These are phyloP conservation scores for Drosophila meridiana DNA, from an alignment of 2,888 invertebrate species.

Conservation along the genomic window DNA sequence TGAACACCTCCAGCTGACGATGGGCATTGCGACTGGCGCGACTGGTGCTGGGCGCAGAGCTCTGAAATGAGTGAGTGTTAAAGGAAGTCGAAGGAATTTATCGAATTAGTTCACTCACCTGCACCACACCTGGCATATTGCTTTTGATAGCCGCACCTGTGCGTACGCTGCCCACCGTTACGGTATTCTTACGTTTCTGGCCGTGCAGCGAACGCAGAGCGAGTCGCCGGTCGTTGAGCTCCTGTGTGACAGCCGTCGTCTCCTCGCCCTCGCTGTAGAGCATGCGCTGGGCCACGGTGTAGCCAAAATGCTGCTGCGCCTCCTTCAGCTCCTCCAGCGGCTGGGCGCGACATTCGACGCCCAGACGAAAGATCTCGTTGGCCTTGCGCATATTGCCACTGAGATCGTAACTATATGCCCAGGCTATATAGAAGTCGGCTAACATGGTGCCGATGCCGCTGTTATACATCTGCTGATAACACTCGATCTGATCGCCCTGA, in stretches of 20 bases:
- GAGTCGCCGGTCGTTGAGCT: slow-evolving; percentile 89
- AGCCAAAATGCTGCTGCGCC: slow-evolving; percentile 89
- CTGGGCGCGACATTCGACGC: slow-evolving; percentile 91
- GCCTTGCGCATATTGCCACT: slow-evolving; percentile 93
- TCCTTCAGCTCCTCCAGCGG: slow-evolving; percentile 91
- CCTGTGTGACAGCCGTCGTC: slow-evolving; percentile 87
- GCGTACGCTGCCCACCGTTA: slow-evolving; percentile 86
- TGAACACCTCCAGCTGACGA: slow-evolving; percentile 70
- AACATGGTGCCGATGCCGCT: slow-evolving; percentile 93
- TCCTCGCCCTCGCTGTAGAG: slow-evolving; percentile 87
- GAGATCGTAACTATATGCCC: slow-evolving; percentile 95
- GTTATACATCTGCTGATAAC: slow-evolving; percentile 92
- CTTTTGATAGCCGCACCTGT: slow-evolving; percentile 83
- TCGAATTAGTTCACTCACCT: slow-evolving; percentile 55
- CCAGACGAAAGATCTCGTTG: slow-evolving; percentile 92
- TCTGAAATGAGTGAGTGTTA: slow-evolving; percentile 32
- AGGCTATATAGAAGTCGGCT: slow-evolving; percentile 94
- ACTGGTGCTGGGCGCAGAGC: slow-evolving; percentile 52
- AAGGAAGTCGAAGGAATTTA: neutral
- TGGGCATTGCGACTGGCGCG: slow-evolving; percentile 50
- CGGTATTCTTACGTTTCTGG: slow-evolving; percentile 86
- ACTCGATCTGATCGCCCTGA: slow-evolving; percentile 90
- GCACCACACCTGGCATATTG: slow-evolving; percentile 78
- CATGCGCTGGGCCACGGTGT: slow-evolving; percentile 81
- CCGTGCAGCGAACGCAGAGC: slow-evolving; percentile 91